Evolutionary conservation across 2,888 invertebrate genomes (phyloP), one percentile per base, ranked within the genome.

Genomic region (Erpobdella octoculata): DNA sequence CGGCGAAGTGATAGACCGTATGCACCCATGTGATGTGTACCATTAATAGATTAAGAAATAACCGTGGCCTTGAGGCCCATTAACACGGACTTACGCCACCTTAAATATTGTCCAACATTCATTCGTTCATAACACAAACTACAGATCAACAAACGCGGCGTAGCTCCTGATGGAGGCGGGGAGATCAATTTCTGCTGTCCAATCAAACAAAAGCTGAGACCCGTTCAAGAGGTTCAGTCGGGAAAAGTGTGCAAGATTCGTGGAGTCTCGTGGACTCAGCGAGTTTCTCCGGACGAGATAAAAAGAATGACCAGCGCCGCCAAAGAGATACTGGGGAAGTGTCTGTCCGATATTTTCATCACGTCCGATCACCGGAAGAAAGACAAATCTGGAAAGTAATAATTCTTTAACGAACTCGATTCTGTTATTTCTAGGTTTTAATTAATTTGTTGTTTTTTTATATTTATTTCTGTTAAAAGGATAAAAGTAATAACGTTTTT

Each of bases 191-290:
- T 98, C 81, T 89, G 87, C 74, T 95, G 95, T 81, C 96, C 97
- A 0, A 88, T 91, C 31, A 87, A 90, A 71, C 89, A 90, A 77
- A 89, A 89, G 76, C 84, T 98, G 31, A 87, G 91, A 36, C 91
- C 95, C 0, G 82, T 94, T 70, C 91, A 88, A 81, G 87, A 79
- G 75, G 80, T 82, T 66, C 89, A 90, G 71, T 87, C 89, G 81
- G 97, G 97, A 0, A 91, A 94, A 85, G 89, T 98, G 0, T 95
- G 94, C 84, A 87, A 95, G 77, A 89, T 98, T 72, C 87, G 98
- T 73, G 98, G 98, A 0, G 88, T 90, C 0, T 91, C 81, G 3
- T 83, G 83, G 82, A 92, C 95, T 0, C 86, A 91, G 70, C 86
- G 93, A 75, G 92, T 97, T 0, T 93, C 97, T 0, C 97, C 98